These are phyloP conservation scores for Abrostola triplasia DNA, from an alignment of 2,888 invertebrate species.

Conservation along the genomic window DNA sequence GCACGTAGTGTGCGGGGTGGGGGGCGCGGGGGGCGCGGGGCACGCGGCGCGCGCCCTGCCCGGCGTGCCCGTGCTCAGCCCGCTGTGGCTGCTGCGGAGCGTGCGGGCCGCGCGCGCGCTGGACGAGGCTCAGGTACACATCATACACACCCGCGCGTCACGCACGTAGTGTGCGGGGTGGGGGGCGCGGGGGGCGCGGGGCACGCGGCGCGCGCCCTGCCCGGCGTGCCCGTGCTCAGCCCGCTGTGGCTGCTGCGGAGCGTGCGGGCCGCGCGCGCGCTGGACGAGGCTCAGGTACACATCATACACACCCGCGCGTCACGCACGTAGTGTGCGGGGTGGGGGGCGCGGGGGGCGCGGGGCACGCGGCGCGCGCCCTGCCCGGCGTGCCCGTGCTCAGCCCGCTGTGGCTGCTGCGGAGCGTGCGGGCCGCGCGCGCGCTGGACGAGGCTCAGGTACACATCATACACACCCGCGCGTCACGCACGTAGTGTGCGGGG, in stretches of 20 bases:
- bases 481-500: slow-evolving; percentile 93
- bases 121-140: slow-evolving; percentile 70
- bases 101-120: slow-evolving; percentile 83
- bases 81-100: slow-evolving; percentile 93
- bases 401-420: slow-evolving; percentile 92
- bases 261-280: slow-evolving; percentile 82
- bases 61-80: slow-evolving; percentile 92
- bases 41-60: slow-evolving; percentile 92
- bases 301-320: slow-evolving; percentile 89
- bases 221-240: slow-evolving; percentile 93
- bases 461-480: slow-evolving; percentile 89
- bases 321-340: slow-evolving; percentile 93
- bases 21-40: slow-evolving; percentile 56
- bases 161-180: slow-evolving; percentile 93
- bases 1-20: slow-evolving; percentile 92
- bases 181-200: slow-evolving; percentile 58
- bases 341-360: slow-evolving; percentile 58
- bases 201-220: slow-evolving; percentile 91
- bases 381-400: slow-evolving; percentile 94
- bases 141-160: slow-evolving; percentile 90
- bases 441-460: slow-evolving; percentile 73
- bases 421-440: slow-evolving; percentile 86
- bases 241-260: slow-evolving; percentile 93
- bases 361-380: slow-evolving; percentile 90
- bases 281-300: slow-evolving; percentile 72